phyloP scores from a whole-genome alignment of 2,797 vertebrate species.

The Ciconia nigra region DNA sequence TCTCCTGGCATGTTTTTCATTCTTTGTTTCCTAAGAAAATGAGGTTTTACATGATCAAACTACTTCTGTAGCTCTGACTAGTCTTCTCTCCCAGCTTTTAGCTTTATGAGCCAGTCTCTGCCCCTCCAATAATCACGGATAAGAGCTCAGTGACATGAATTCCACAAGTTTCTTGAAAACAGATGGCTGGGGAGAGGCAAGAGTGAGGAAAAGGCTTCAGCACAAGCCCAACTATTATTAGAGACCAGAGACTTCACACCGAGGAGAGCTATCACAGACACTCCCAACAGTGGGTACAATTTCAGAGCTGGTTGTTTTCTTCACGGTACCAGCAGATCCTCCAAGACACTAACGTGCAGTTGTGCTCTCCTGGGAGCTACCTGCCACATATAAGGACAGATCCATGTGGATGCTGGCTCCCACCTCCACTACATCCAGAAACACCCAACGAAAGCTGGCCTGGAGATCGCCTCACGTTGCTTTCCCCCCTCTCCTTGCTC shows the following conservation, averaged over 20 bases:
- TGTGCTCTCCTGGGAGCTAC: background rate
- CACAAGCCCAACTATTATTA: slow-evolving; percentile 15
- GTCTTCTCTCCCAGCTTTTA: background rate
- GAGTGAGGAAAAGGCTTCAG: background rate
- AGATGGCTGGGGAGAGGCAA: slow-evolving; percentile 40
- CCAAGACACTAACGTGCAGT: background rate
- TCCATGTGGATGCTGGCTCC: background rate
- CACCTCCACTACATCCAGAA: background rate
- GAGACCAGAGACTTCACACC: background rate
- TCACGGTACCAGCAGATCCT: background rate
- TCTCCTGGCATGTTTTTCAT: background rate
- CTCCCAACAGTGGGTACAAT: background rate
- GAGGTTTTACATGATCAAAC: background rate
- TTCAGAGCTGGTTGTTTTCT: background rate
- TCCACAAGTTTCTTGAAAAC: slow-evolving; percentile 24
- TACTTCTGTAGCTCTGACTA: background rate
- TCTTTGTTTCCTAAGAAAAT: background rate
- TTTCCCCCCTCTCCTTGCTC: background rate
- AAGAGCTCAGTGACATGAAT: background rate
- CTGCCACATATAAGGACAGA: background rate
- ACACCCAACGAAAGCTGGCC: fast-evolving
- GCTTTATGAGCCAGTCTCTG: background rate
- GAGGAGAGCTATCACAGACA: background rate
- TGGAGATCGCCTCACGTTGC: fast-evolving
- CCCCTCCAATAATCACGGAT: background rate